Evolutionary conservation across 2,797 vertebrate species (phyloP).

Genomic region (Helicolenus hilgendorfi): DNA sequence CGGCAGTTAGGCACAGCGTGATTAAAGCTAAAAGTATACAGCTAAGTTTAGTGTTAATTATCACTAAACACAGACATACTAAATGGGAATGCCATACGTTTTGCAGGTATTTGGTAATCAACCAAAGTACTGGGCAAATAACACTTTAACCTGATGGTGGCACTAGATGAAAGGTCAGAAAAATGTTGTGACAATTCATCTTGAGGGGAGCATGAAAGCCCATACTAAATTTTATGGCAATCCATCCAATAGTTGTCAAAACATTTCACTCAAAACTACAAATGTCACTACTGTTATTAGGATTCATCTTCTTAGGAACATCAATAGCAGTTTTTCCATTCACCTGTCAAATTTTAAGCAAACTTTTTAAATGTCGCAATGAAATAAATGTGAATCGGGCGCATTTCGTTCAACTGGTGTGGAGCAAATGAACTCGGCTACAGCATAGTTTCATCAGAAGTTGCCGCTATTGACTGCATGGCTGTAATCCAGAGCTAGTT

Average conservation of each 20-base stretch:
- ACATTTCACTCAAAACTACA: background rate
- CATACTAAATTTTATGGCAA: too few relatives aligned
- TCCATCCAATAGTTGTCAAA: background rate
- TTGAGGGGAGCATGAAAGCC: background rate
- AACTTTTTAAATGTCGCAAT: too few relatives aligned
- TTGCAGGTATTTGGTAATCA: background rate
- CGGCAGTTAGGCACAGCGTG: background rate
- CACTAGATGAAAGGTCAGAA: background rate
- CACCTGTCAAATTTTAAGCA: too few relatives aligned
- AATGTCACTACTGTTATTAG: background rate
- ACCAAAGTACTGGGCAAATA: background rate
- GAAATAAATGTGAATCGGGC: too few relatives aligned
- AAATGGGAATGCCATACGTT: background rate
- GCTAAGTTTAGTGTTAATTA: background rate
- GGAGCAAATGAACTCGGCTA: too few relatives aligned
- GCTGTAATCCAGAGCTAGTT: too few relatives aligned
- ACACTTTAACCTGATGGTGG: background rate
- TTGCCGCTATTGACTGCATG: too few relatives aligned
- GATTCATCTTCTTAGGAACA: background rate
- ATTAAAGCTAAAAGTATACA: background rate
- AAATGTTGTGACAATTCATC: too few relatives aligned
- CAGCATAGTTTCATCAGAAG: too few relatives aligned
- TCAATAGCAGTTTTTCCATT: too few relatives aligned
- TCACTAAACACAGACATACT: background rate
- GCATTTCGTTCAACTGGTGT: too few relatives aligned